Evolutionary conservation across 2,797 vertebrate genomes (phyloP).

Genomic region (Phataginus tricuspis): DNA sequence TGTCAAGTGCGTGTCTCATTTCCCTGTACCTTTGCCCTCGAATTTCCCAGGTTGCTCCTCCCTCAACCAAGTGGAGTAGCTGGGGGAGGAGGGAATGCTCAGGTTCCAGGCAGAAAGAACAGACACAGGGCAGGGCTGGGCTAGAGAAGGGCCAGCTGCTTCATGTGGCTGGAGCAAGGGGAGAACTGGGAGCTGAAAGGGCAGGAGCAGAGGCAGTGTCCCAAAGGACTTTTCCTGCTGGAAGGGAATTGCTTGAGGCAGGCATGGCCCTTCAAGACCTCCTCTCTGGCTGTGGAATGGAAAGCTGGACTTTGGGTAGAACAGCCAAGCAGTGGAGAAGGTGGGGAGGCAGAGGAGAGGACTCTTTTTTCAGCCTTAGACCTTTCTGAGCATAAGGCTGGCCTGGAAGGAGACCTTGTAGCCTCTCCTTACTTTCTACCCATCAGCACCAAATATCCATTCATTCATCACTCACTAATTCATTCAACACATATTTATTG

Average conservation of each 20-base stretch:
- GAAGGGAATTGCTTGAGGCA: background rate
- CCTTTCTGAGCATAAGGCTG: background rate
- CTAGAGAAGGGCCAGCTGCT: background rate
- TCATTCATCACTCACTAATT: background rate
- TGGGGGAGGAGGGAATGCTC: background rate
- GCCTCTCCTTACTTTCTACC: background rate
- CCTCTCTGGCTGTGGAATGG: background rate
- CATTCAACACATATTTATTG: background rate
- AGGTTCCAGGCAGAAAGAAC: background rate
- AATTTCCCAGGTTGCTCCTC: background rate
- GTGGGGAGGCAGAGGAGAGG: too few species aligned
- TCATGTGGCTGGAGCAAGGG: background rate
- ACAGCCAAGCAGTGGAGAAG: background rate
- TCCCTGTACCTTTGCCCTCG: background rate
- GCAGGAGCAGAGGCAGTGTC: background rate
- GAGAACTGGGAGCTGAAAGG: background rate
- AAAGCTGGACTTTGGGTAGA: background rate
- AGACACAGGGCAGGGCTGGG: background rate
- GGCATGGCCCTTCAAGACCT: background rate
- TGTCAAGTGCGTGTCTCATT: background rate
- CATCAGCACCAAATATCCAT: background rate
- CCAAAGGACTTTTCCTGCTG: background rate
- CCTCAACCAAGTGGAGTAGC: background rate
- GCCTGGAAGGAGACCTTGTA: background rate
- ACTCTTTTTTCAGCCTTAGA: background rate